These are phyloP conservation scores for Metopia argyrocephala DNA, from an alignment of 2,888 invertebrate genomes.

Conservation along the genomic window DNA sequence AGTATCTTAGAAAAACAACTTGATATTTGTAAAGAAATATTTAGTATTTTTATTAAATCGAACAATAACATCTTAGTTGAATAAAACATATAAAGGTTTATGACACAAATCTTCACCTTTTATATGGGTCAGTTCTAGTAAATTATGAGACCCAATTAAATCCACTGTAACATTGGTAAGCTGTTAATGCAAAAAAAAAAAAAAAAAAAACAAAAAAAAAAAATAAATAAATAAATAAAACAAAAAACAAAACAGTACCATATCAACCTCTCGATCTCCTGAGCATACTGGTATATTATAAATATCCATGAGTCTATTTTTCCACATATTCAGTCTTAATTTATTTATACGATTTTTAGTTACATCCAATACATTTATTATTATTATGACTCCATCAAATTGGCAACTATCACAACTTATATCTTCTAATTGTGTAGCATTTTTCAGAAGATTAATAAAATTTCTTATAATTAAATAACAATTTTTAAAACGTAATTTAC, in stretches of 20 bases:
- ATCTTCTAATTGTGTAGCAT: slow-evolving; percentile 33
- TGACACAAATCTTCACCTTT: slow-evolving; percentile 26
- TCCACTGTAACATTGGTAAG: slow-evolving; percentile 7
- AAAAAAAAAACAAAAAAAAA: not conserved
- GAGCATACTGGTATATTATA: not conserved
- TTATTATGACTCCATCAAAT: slow-evolving; percentile 16
- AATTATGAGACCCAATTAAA: slow-evolving; percentile 10
- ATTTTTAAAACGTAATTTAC: slow-evolving; percentile 41
- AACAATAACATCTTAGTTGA: slow-evolving; percentile 26
- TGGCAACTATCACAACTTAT: slow-evolving; percentile 56
- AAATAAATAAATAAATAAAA: not conserved
- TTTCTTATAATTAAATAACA: slow-evolving; percentile 19
- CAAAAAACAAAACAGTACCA: too few relatives aligned
- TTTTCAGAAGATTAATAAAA: slow-evolving; percentile 27
- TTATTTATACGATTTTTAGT: slow-evolving; percentile 1
- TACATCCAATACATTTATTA: slow-evolving; percentile 17
- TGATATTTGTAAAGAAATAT: too few relatives aligned
- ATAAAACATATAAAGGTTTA: slow-evolving; percentile 48
- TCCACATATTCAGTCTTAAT: slow-evolving; percentile 54
- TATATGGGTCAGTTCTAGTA: slow-evolving; percentile 37
- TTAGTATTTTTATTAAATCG: too few relatives aligned
- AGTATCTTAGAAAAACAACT: too few relatives aligned
- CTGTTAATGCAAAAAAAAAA: slow-evolving; percentile 24
- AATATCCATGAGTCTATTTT: slow-evolving; percentile 37
- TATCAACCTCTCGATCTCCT: slow-evolving; percentile 9